Evolutionary conservation across 2,113 vertebrate species (phyloP), one percentile per base, ranked within the genome.

Genomic region (Laterallus jamaicensis): DNA sequence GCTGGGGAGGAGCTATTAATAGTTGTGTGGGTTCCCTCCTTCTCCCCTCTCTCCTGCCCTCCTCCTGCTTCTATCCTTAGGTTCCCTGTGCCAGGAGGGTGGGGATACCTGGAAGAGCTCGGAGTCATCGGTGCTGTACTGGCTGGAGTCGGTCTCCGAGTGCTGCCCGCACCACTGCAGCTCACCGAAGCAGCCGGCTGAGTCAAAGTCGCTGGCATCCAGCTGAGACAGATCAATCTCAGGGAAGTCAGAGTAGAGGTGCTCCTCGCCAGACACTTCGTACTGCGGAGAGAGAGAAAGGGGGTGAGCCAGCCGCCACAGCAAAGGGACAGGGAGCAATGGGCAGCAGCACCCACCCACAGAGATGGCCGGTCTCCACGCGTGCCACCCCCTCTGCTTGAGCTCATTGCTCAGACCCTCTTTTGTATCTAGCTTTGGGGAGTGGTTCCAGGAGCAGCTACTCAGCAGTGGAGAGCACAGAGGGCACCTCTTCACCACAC

Each of bases 191-290:
- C 99, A 99, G 97, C 98, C 96, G 90, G 98, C 98, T 0, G 99
- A 99, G 98, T 99, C 99, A 10, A 99, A 99, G 98, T 99, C 99
- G 0, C 98, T 97, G 96, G 98, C 96, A 54, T 99, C 99, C 98
- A 99, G 98, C 98, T 99, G 99, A 82, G 99, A 99, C 64, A 99
- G 98, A 98, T 99, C 99, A 28, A 99, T 99, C 98, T 99, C 99
- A 0, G 99, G 98, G 95, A 99, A 99, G 96, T 99, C 99, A 0
- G 99, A 98, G 77, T 99, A 99, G 96, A 99, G 98, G 39, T 99
- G 99, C 96, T 99, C 99, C 83, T 99, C 99, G 37, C 97, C 98
- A 76, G 98, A 98, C 93, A 97, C 99, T 93, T 98, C 99, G 2
- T 98, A 98, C 99, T 99, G 98, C 10, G 91, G 87, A 90, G 55